phyloP scores from a whole-genome alignment of 2,113 vertebrate species.

The Aphelocoma coerulescens region DNA sequence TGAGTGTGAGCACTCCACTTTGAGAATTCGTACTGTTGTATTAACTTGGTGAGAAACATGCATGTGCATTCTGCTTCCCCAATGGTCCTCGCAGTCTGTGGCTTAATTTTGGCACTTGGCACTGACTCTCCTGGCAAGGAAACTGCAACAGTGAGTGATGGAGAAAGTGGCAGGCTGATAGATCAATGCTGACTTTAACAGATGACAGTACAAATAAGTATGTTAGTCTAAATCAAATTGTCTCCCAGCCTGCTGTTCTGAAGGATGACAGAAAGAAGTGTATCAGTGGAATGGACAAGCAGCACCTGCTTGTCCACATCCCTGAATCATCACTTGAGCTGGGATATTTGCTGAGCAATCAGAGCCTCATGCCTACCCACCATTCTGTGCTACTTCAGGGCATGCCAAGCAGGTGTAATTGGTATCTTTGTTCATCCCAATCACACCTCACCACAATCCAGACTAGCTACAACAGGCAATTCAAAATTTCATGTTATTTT shows the following conservation, averaged over 20 bases:
- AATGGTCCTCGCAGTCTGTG: not conserved
- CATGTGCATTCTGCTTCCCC: not conserved
- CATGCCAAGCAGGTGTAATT: not conserved
- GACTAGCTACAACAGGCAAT: not conserved
- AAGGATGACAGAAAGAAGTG: not conserved
- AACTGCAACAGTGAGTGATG: not conserved
- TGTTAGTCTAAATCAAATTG: not conserved
- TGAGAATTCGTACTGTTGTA: not conserved
- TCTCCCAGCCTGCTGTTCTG: not conserved
- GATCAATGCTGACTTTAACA: not conserved
- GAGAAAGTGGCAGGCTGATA: not conserved
- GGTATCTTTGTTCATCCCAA: not conserved
- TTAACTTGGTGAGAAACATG: not conserved
- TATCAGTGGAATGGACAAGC: not conserved
- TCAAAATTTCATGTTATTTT: not conserved
- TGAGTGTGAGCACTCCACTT: not conserved
- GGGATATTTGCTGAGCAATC: not conserved
- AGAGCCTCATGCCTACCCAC: not conserved
- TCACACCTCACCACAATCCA: not conserved
- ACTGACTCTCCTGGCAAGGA: not conserved
- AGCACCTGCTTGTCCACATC: not conserved
- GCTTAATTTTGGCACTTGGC: not conserved
- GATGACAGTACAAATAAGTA: not conserved
- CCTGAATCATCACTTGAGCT: not conserved
- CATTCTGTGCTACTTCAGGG: not conserved